Evolutionary conservation across 2,113 vertebrate species (phyloP), one percentile per base, ranked within the genome.

Genomic region (Pseudorhombus dupliciocellatus): DNA sequence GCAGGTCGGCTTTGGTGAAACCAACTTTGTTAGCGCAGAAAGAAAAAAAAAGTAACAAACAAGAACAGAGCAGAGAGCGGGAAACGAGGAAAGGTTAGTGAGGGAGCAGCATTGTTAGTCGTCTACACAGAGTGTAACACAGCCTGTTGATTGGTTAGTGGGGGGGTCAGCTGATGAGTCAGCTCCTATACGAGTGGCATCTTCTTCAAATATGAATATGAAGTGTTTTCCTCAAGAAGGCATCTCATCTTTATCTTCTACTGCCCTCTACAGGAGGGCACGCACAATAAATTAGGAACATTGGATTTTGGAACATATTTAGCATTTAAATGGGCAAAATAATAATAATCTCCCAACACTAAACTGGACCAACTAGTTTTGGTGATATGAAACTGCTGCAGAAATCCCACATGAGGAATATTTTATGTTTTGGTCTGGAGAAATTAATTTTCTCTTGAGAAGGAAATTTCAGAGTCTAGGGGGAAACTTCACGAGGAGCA

Each of bases 1-100:
- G 95, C 85, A 98, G 95, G 92, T 98, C 95, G 93, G 96, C 96
- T 98, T 98, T 99, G 95, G 96, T 97, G 94, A 97, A 98, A 90
- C 94, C 95, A 95, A 98, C 97, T 99, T 96, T 96, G 95, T 96
- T 96, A 94, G 94, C 90, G 88, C 85, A 92, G 92, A 94, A 90
- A 34, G 12, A 24, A 34, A 87, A 30, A 10, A 21, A 34, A 87
- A 15, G 86, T 59, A 84, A 86, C 54, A 84, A 88, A 87, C 66
- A 85, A 85, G 51, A 90, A 79, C 83, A 89, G 75, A 89, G 69
- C 79, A 89, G 83, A 87, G 77, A 75, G 42, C 42, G 18, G 75
- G 75, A 84, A 90, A 89, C 66, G 93, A 89, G 87, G 84, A 93
- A 80, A 90, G 89, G 94, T 97, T 97, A 97, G 95, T 96, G 89